Conservation (phyloP, 2,888 invertebrate species). For the Osmoderma eremita region DNA sequence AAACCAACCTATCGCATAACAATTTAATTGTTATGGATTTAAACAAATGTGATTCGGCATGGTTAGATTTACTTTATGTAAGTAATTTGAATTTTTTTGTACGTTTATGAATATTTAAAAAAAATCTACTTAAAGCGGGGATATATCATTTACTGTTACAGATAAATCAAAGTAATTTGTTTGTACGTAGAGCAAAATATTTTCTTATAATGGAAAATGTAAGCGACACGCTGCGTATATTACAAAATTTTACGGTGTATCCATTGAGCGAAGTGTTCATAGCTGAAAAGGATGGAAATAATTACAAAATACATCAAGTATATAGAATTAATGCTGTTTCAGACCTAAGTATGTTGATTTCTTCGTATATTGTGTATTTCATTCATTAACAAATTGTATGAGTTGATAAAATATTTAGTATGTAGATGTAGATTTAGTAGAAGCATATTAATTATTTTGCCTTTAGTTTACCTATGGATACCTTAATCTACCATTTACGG, state of each 20-base stretch:
- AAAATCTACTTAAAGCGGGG: background rate
- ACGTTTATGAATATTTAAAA: background rate
- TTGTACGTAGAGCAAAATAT: background rate
- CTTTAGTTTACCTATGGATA: no score
- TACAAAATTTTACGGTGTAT: conserved; percentile 3
- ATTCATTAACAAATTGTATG: no score
- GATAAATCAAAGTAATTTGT: background rate
- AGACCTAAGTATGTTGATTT: conserved; percentile 20
- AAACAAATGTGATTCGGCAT: background rate
- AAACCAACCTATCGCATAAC: background rate
- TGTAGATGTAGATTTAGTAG: no score
- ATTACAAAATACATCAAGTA: conserved; percentile 30
- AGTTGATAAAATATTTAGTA: no score
- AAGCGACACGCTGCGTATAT: background rate
- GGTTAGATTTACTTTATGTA: background rate
- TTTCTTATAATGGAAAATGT: background rate
- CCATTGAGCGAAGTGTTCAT: background rate
- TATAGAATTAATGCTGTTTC: conserved; percentile 32
- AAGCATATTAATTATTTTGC: no score
- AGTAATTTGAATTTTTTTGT: background rate
- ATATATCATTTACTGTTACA: conserved; percentile 3
- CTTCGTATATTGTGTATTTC: no score
- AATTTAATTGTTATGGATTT: background rate
- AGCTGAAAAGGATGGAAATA: background rate
- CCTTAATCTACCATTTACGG: no score